Conservation (phyloP, 2,113 vertebrate species). For the Microtus oregoni region DNA sequence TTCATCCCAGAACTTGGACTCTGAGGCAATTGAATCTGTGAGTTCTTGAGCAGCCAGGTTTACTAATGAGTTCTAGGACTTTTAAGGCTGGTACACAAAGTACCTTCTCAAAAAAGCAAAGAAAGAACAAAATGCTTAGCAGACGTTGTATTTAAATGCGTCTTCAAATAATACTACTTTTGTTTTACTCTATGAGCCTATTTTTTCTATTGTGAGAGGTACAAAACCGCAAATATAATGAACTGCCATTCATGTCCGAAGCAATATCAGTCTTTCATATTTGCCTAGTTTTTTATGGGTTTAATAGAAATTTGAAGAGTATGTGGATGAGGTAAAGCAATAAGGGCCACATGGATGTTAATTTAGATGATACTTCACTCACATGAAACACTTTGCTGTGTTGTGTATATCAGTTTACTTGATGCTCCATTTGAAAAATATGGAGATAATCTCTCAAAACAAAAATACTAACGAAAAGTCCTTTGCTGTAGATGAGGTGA, state of each 20-base stretch:
- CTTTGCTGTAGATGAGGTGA: background rate
- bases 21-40: no score
- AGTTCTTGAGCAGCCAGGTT: no score
- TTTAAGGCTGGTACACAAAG: no score
- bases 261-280: background rate
- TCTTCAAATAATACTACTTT: no score
- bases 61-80: no score
- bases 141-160: no score
- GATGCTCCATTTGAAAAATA: background rate
- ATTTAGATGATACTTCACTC: background rate
- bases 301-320: background rate
- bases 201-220: no score
- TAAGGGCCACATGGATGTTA: background rate
- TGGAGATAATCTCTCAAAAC: background rate
- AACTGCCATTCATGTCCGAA: background rate
- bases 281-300: background rate
- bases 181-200: background rate
- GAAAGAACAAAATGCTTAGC: no score
- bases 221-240: no score
- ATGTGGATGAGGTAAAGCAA: background rate
- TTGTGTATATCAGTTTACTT: background rate
- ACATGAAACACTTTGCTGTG: background rate
- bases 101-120: no score
- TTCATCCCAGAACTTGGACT: no score
- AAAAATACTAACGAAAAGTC: no score